A percentile compares a stretch with the other conserved stretches of the same genome.
Evolutionary conservation across 1,140 invertebrate species (phyloP).

Genomic region (Venustaconcha ellipsiformis): DNA sequence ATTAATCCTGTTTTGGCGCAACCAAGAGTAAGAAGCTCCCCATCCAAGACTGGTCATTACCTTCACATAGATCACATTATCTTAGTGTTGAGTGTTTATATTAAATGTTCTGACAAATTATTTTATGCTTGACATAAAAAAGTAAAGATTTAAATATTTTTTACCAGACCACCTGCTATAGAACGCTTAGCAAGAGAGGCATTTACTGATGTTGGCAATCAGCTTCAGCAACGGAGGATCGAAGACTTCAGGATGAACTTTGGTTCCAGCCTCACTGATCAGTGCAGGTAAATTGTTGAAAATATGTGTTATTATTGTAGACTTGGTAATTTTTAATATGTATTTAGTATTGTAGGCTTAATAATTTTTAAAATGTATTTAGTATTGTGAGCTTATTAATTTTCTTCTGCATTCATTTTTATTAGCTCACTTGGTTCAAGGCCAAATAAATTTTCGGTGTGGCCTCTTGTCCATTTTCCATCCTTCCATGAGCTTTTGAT

Average conservation of each 20-base stretch:
- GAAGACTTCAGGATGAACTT: constrained; percentile 61
- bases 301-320: not conserved
- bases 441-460: too few species aligned
- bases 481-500: too few species aligned
- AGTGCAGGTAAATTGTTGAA: constrained; percentile 28
- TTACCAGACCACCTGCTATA: constrained; percentile 41
- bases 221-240: constrained; percentile 59
- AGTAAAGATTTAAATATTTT: constrained; percentile 1
- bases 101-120: not conserved
- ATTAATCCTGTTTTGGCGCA: too few species aligned
- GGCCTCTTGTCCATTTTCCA: too few species aligned
- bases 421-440: too few species aligned
- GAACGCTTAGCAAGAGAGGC: constrained; percentile 57
- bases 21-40: too few species aligned
- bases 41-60: too few species aligned
- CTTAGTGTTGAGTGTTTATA: not conserved
- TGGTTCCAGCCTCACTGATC: constrained; percentile 50
- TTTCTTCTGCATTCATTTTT: not conserved
- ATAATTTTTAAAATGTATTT: not conserved
- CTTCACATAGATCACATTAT: too few species aligned
- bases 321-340: not conserved
- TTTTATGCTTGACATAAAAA: not conserved
- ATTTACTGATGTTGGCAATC: constrained; percentile 66
- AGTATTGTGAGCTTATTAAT: not conserved
- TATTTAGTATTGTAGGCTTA: not conserved